A percentile compares a stretch with the other conserved stretches of the same genome.
These are phyloP conservation scores for Hippopotamyrus pictus DNA, from an alignment of 2,797 vertebrate species.

Conservation along the genomic window DNA sequence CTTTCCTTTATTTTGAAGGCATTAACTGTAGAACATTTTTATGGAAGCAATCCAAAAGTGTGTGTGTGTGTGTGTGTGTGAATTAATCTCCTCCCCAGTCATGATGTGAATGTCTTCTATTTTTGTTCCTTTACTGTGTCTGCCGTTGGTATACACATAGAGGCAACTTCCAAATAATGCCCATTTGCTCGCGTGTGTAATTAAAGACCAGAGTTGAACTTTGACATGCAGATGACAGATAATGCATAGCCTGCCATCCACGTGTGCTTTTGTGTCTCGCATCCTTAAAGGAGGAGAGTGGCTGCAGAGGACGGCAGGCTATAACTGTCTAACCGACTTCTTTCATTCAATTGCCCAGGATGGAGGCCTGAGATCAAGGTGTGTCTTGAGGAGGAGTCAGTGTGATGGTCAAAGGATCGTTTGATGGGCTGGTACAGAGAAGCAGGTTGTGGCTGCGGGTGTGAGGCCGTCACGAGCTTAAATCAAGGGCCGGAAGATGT, in stretches of 20 bases:
- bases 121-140: constrained; percentile 18
- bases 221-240: constrained; percentile 30
- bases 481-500: neutral
- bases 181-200: constrained; percentile 28
- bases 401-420: neutral
- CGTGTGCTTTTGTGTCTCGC: neutral
- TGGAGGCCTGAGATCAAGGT: neutral
- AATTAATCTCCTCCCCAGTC: neutral
- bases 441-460: neutral
- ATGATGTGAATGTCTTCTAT: neutral
- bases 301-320: neutral
- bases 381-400: neutral
- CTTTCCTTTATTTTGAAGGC: neutral
- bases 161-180: constrained; percentile 19
- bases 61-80: neutral
- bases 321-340: neutral
- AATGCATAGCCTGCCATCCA: constrained; percentile 13
- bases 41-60: neutral
- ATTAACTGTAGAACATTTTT: neutral
- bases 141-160: constrained; percentile 21
- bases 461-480: neutral
- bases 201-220: constrained; percentile 15
- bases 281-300: neutral
- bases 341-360: neutral
- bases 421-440: neutral